Evolutionary conservation across 2,888 invertebrate species (phyloP), one percentile per base, ranked within the genome.

Genomic region (Trachelus tabidus): DNA sequence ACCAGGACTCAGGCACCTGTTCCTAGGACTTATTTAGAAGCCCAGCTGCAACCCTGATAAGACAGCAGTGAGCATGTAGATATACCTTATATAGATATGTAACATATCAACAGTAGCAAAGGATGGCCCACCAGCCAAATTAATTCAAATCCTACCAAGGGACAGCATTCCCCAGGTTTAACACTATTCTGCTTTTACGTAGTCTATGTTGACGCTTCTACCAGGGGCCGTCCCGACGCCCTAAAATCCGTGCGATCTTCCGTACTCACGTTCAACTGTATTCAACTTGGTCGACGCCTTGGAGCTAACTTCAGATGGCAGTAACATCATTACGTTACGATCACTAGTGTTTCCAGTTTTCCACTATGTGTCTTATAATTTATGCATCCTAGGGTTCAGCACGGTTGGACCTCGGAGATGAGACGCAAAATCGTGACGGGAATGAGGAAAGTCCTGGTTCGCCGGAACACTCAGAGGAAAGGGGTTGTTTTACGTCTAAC

Each of bases 131-230:
- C 31, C 71, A 78, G 77, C 75, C 75, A 79, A 81, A 81, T 81
- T 81, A 81, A 81, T 81, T 81, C 78, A 75, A 81, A 79, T 77
- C 79, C 75, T 77, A 76, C 79, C 69, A 78, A 76, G 76, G 76
- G 40, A 75, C 73, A 68, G 76, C 79, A 74, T 77, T 77, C 74
- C 74, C 75, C 73, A 34, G 75, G 56, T 56, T 23, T 9, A 56
- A 23, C 6, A 9, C 76, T 73, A 76, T 77, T 75, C 69, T 75
- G 69, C 37, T 34, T 78, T 69, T 79, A 75, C 75, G 6, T 75
- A 31, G 37, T 73, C 73, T 34, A 23, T 34, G 69, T 74, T 34
- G 33, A 73, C 35, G 76, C 73, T 73, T 76, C n/a, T 40, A 6
- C 40, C 15, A 40, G 15, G 12, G 40, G 40, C 15, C 40, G 40